Evolutionary conservation across 2,888 invertebrate genomes (phyloP).

Genomic region (Erebia palarica): DNA sequence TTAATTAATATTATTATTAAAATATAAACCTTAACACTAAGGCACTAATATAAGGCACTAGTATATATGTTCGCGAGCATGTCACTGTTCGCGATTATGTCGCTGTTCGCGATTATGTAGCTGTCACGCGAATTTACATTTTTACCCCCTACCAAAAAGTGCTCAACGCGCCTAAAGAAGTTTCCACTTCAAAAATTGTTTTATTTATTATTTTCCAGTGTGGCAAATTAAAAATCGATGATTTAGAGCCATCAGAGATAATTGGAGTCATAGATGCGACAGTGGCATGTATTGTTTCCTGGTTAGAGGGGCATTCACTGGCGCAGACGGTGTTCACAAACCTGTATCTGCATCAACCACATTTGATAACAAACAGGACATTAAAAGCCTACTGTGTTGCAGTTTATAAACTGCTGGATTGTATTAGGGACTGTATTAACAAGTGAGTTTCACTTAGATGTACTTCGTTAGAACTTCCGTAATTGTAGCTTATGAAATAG

Average conservation of each 20-base stretch:
- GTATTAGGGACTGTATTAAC: conserved; percentile 93
- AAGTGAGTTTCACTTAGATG: conserved; percentile 81
- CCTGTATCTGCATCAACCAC: conserved; percentile 95
- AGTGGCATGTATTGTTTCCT: conserved; percentile 96
- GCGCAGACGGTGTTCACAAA: conserved; percentile 99
- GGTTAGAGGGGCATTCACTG: conserved; percentile 98
- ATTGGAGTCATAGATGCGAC: conserved; percentile 97
- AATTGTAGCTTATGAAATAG: too few species aligned
- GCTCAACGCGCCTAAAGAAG: too few species aligned
- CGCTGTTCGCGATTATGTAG: too few species aligned
- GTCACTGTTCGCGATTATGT: too few species aligned
- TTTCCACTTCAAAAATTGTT: too few species aligned
- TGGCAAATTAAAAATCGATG: conserved; percentile 89
- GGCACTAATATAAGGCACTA: too few species aligned
- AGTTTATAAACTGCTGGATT: conserved; percentile 93
- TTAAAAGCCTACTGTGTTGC: conserved; percentile 93
- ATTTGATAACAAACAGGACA: conserved; percentile 90
- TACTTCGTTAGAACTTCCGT: too few species aligned
- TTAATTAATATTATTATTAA: too few species aligned
- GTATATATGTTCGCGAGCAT: too few species aligned
- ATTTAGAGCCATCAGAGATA: conserved; percentile 89
- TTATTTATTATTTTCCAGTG: conserved; percentile 71
- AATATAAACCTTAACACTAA: too few species aligned
- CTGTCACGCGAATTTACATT: too few species aligned
- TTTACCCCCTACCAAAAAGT: too few species aligned